Conservation (phyloP, 92 coral and sea anemone species). For the Palythoa grandiflora region DNA sequence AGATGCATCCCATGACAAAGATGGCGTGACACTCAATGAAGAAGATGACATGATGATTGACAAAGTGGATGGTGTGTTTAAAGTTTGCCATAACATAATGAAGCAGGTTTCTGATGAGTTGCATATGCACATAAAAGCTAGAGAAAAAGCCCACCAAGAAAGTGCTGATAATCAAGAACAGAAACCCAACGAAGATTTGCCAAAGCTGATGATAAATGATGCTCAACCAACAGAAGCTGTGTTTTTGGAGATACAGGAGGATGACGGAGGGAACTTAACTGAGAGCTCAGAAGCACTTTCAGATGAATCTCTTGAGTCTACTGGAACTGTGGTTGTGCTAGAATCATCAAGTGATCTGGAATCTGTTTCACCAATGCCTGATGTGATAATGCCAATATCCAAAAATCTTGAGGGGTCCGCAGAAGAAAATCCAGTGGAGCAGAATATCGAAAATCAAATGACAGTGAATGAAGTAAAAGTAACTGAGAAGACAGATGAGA, state of each 20-base stretch:
- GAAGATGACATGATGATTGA: not conserved
- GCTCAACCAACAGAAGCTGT: not conserved
- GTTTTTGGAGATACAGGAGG: not conserved
- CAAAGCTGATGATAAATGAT: not conserved
- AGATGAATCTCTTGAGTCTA: constrained; percentile 21
- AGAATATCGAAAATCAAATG: constrained; percentile 13
- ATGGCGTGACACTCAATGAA: not conserved
- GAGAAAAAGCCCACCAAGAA: not conserved
- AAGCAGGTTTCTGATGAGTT: constrained; percentile 16
- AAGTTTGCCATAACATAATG: constrained; percentile 17
- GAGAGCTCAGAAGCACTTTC: constrained; percentile 32
- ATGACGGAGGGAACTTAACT: not conserved
- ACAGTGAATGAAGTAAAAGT: not conserved
- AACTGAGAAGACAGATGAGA: not conserved
- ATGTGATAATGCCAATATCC: not conserved
- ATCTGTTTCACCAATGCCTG: constrained; percentile 38
- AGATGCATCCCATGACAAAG: constrained; percentile 2
- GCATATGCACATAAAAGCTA: not conserved
- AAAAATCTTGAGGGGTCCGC: not conserved
- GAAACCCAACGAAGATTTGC: constrained; percentile 24
- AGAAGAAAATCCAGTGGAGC: not conserved
- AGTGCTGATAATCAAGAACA: not conserved
- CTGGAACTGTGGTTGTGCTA: constrained; percentile 12
- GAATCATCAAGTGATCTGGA: constrained; percentile 31
- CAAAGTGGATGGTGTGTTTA: not conserved